Conservation (phyloP, 2,797 vertebrate genomes). For the Hemibagrus guttatus region DNA sequence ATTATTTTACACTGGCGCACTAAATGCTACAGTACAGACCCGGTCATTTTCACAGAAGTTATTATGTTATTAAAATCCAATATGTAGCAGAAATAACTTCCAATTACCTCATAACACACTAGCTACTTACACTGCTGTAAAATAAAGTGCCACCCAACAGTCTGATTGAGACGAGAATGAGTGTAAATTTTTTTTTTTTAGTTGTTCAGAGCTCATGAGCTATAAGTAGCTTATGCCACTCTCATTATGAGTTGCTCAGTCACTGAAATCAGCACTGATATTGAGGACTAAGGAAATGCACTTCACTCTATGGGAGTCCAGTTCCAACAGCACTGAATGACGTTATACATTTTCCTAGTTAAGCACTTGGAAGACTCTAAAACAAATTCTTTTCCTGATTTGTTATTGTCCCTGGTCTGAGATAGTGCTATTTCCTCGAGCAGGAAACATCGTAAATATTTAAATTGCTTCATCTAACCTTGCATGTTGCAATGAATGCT, state of each 20-base stretch:
- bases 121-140: not conserved
- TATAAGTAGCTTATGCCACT: slow-evolving; percentile 52
- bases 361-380: not conserved
- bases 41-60: not conserved
- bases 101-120: not conserved
- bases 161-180: slow-evolving; percentile 33
- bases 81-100: not conserved
- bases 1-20: not conserved
- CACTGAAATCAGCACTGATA: slow-evolving; percentile 43
- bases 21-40: not conserved
- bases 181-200: not conserved
- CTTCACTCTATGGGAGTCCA: slow-evolving; percentile 26
- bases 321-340: slow-evolving; percentile 8
- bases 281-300: slow-evolving; percentile 29
- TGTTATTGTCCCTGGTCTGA: not conserved
- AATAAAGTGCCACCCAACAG: not conserved
- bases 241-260: slow-evolving; percentile 39
- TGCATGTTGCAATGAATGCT: slow-evolving; percentile 17
- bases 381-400: not conserved
- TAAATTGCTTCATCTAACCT: slow-evolving; percentile 19
- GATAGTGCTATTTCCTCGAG: not conserved
- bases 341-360: not conserved
- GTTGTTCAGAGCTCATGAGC: not conserved
- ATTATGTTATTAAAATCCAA: not conserved
- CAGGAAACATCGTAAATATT: slow-evolving; percentile 5